Evolutionary conservation across 2,797 vertebrate genomes (phyloP), one percentile per base, ranked within the genome.

Genomic region (Amniataba percoides): DNA sequence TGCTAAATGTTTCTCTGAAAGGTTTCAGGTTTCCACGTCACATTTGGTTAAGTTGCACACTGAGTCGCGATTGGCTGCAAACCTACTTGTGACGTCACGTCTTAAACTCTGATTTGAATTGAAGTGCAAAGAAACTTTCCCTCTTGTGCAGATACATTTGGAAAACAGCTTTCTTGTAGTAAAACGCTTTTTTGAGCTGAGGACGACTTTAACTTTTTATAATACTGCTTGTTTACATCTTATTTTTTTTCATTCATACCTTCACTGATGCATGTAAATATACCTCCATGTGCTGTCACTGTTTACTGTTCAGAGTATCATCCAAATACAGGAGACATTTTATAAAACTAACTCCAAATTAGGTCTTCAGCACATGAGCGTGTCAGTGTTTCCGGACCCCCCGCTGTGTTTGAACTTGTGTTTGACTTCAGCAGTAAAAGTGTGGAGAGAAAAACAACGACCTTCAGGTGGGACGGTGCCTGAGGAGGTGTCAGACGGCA

Each of bases 401-500:
- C 3, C 5, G 6, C 39, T 71, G 59, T 31, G 43, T 82, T 78
- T 71, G 6, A 61, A 69, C 40, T 64, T 45, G 31, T 55, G 31
- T 63, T 58, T 62, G 49, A 25, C 39, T 4, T 31, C 36, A 55
- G 71, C 51, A 78, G 68, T 63, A 80, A 80, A 14, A 81, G 52
- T 48, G 39, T 36, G n/a, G 13, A 80, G 61, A 68, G 19, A 62
- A 16, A 69, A 36, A 48, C 55, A 66, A 31, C 6, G 39, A 21
- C 7, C 51, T 77, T n/a, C 34, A 65, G 74, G 65, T 59, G 82
- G 75, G 69, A 59, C 74, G 7, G 15, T 61, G n/a, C 23, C 64
- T 63, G 10, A 67, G 59, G 53, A 85, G 84, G 80, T 81, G 85
- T 86, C 18, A 48, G 59, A 63, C 51, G 25, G 39, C 58, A 45